These are phyloP conservation scores for Brachionus paranguensis DNA, from an alignment of 1,140 invertebrate genomes.

Conservation along the genomic window DNA sequence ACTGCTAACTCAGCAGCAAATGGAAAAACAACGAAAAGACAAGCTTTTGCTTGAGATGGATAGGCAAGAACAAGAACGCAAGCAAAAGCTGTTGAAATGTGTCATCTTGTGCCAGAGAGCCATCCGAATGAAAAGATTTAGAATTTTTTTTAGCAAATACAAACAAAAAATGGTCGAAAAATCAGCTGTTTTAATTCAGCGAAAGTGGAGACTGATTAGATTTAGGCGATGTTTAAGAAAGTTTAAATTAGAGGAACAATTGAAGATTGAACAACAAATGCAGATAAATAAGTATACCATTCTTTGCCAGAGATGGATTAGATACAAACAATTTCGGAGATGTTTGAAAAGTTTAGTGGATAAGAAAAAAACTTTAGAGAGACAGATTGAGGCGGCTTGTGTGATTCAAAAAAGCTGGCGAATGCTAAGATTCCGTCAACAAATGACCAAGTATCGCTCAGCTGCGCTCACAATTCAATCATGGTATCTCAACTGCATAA, in stretches of 20 bases:
- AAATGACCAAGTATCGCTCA: background rate
- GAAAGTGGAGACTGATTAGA: background rate
- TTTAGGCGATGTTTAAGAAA: background rate
- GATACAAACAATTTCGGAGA: background rate
- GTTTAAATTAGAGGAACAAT: background rate
- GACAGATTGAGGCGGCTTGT: background rate
- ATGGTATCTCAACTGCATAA: background rate
- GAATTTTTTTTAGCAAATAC: background rate
- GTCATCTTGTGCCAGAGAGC: background rate
- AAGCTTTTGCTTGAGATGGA: background rate
- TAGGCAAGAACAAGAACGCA: background rate
- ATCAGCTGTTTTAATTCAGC: background rate
- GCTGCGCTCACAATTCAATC: background rate
- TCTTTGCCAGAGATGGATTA: background rate
- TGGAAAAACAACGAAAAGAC: conserved; percentile 1
- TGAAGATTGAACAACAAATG: background rate
- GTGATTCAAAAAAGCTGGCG: background rate
- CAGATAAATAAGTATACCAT: background rate
- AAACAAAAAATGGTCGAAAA: background rate
- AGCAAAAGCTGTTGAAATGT: background rate
- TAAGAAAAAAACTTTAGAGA: background rate
- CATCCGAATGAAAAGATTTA: conserved; percentile 25
- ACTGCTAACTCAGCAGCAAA: background rate
- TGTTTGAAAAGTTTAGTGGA: background rate
- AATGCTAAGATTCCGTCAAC: background rate